Conservation (phyloP, 2,797 vertebrate genomes). For the Cyprinodon diabolis region DNA sequence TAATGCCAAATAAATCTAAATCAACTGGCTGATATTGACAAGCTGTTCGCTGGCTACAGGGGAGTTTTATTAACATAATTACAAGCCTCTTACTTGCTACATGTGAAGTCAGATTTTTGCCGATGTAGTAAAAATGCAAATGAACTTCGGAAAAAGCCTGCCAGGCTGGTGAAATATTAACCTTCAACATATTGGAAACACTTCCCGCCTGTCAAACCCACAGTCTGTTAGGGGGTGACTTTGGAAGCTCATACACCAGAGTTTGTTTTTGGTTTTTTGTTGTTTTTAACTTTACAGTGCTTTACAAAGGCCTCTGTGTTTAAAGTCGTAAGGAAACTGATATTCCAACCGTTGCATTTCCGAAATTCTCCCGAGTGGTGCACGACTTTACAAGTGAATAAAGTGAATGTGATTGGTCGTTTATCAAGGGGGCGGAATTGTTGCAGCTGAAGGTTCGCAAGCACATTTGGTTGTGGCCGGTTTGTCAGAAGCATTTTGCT, state of each 20-base stretch:
- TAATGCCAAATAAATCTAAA: rapidly evolving
- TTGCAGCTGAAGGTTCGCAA: no score
- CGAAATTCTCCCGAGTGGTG: no score
- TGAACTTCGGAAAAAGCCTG: neutral
- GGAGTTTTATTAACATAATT: neutral
- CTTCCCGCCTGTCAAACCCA: slow-evolving; percentile 4
- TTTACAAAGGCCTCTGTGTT: no score
- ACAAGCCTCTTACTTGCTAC: neutral
- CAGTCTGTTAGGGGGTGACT: neutral
- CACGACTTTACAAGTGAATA: no score
- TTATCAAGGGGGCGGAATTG: no score
- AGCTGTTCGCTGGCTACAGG: neutral
- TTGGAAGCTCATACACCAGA: neutral
- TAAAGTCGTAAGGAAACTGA: neutral
- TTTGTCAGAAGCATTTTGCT: no score
- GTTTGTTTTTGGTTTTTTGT: no score
- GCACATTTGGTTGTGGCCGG: no score
- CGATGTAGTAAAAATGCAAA: slow-evolving; percentile 42
- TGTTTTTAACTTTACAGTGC: no score
- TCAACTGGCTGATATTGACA: neutral
- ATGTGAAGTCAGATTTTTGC: slow-evolving; percentile 3
- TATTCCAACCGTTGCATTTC: no score
- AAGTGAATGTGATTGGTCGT: no score
- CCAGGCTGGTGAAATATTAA: slow-evolving; percentile 8
- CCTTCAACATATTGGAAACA: slow-evolving; percentile 2